Evolutionary conservation across 2,888 invertebrate species (phyloP).

Genomic region (Plagiodera versicolora): DNA sequence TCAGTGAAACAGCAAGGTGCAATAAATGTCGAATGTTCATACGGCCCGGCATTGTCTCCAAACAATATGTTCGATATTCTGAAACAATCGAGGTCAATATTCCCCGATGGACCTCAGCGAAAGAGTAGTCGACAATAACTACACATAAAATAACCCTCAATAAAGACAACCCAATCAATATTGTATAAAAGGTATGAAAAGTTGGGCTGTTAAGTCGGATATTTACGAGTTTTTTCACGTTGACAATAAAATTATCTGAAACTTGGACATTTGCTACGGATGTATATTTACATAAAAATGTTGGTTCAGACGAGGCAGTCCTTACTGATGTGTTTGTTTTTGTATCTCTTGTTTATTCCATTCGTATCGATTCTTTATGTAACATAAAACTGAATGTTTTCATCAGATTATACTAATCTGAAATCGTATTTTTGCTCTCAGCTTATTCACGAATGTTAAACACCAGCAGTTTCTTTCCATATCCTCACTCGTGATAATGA

Average conservation of each 20-base stretch:
- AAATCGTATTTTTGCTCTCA: no score
- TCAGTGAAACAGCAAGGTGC: not conserved
- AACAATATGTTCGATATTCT: not conserved
- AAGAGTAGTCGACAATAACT: not conserved
- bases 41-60: not conserved
- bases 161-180: conserved; percentile 6
- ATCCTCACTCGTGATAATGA: no score
- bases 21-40: not conserved
- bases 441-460: no score
- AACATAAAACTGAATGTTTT: no score
- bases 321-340: no score
- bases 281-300: no score
- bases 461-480: no score
- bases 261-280: no score
- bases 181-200: conserved; percentile 5
- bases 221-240: conserved; percentile 5
- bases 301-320: no score
- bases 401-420: no score
- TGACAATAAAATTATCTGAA: conserved; percentile 5
- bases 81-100: not conserved
- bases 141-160: not conserved
- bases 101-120: not conserved
- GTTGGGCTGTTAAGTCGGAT: conserved; percentile 2
- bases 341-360: no score
- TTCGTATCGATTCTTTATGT: no score